Base-by-base conservation (phyloP, 1,140 invertebrate genomes). In the Mya arenaria region DNA sequence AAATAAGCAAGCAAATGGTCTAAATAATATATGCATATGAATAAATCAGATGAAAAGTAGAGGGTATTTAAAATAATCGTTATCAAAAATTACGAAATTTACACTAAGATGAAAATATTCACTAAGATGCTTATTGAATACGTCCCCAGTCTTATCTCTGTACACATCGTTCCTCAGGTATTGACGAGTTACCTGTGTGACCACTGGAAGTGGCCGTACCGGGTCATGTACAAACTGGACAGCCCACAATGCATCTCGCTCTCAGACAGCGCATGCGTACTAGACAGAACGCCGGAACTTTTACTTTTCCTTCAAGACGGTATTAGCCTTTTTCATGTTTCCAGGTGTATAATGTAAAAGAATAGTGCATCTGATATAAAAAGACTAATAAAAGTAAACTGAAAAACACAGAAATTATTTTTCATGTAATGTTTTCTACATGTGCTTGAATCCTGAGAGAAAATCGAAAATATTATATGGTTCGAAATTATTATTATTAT, bases 241-340 rank as follows among this genome's bases (percentile, higher is more conserved):
- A 71, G 39, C 34, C 55, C 68, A 19, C 79, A 82, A 25, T 82
- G 79, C 28, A 32, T 74, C 41, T 48, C 69, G 6, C 48, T 81
- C 32, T 36, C 69, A 5, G 68, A 74, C 30, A 63, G 66, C 4
- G 55, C 60, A 41, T 82, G 79, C 48, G 44, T 69, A 36, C 25
- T 82, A 1, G 79, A 82, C 32, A 62, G 39, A 0, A 52, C 68
- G 39, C 79, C 79, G 2, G 79, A 73, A 39, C 56, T 39, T 32
- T 25, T 82, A n/a, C 58, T 82, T 4, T 82, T 65, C 60, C 68
- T 82, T n/a, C 58, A 66, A 4, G 79, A 82, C 25, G 79, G 69
- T 73, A 55, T 62, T 52, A 52, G 25, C 17, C 25, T 17, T 17
- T 52, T 52, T 23, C 48, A 4, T 52, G 25, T n/a, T 52, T n/a